Conservation (phyloP, 2,888 invertebrate genomes). For the Leptopilina syphax region DNA sequence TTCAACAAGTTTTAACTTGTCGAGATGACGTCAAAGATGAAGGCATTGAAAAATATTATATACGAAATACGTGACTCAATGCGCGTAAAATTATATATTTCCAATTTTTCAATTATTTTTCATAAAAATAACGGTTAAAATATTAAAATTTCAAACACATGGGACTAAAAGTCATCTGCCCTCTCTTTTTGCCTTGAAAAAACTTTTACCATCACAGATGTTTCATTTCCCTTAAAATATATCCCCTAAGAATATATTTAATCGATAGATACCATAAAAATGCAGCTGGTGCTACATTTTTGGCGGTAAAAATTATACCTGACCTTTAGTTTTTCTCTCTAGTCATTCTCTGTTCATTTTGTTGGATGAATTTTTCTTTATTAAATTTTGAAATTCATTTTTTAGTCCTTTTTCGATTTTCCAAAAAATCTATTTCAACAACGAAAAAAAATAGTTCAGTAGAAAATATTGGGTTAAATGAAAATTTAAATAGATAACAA, state of each 20-base stretch:
- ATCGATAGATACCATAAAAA: neutral
- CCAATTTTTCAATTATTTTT: neutral
- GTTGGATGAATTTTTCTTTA: no score
- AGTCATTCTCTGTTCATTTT: neutral
- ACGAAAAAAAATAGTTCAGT: no score
- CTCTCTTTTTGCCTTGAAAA: neutral
- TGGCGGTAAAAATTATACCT: neutral
- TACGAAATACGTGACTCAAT: neutral
- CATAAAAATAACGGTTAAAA: neutral
- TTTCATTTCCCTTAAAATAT: neutral
- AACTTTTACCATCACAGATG: conserved; percentile 15
- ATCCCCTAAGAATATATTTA: conserved; percentile 14
- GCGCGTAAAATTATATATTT: neutral
- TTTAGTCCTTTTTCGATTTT: no score
- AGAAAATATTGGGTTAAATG: no score
- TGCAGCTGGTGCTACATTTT: neutral
- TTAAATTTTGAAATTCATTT: no score
- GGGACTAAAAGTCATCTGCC: neutral
- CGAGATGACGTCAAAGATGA: neutral
- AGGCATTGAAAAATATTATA: neutral
- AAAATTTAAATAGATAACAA: conserved; percentile 1
- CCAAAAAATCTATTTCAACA: no score
- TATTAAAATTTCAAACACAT: neutral
- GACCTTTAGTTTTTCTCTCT: neutral
- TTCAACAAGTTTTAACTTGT: neutral